phyloP scores from a whole-genome alignment of 2,113 vertebrate genomes.

The Rissa tridactyla region DNA sequence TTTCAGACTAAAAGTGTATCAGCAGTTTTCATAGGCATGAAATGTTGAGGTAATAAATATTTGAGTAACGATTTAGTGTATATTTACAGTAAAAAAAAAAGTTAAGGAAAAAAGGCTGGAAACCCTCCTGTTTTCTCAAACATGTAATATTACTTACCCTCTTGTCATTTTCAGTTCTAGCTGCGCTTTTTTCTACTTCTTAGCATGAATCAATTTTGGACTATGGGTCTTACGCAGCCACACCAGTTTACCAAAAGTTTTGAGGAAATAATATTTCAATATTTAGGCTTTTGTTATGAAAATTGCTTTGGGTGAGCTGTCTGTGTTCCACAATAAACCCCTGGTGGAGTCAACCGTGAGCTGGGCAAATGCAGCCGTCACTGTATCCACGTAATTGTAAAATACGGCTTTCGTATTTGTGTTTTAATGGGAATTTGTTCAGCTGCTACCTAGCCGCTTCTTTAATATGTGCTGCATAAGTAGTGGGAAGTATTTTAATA shows the following conservation, averaged over 20 bases:
- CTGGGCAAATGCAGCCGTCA: rapidly evolving
- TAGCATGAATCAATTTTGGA: neutral
- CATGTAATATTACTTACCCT: neutral
- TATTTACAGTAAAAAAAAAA: neutral
- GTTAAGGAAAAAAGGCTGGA: neutral
- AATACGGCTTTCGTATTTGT: neutral
- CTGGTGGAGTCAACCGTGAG: neutral
- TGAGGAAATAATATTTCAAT: neutral
- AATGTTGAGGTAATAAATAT: neutral
- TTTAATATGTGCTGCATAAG: neutral
- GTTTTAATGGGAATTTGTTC: neutral
- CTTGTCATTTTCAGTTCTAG: neutral
- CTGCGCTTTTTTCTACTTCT: neutral
- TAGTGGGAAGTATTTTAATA: neutral
- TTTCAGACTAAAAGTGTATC: neutral
- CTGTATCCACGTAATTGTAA: neutral
- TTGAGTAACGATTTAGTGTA: neutral
- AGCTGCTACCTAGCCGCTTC: neutral
- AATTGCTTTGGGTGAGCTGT: neutral
- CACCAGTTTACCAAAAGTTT: neutral
- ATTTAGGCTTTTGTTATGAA: neutral
- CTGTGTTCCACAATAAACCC: neutral
- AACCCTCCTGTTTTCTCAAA: neutral
- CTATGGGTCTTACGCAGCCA: neutral
- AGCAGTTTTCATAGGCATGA: neutral